A percentile compares a stretch with the other conserved stretches of the same genome.
phyloP scores from a whole-genome alignment of 2,888 invertebrate species.

The Galerucella calmariensis region DNA sequence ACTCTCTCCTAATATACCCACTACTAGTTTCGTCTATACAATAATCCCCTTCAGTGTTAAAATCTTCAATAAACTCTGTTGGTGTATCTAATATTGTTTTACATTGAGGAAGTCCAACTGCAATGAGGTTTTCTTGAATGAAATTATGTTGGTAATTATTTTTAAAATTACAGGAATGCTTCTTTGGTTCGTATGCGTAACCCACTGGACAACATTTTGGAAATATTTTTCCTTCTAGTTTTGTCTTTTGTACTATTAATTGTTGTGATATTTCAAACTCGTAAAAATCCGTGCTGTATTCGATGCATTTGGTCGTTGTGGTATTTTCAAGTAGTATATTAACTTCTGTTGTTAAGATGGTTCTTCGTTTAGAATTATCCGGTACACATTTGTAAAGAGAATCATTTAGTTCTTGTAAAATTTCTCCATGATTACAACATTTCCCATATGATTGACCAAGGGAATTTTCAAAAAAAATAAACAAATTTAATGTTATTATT shows the following conservation, averaged over 20 bases:
- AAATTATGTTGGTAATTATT: conserved; percentile 38
- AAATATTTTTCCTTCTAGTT: conserved; percentile 34
- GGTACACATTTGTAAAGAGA: conserved; percentile 14
- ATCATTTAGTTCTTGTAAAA: conserved; percentile 16
- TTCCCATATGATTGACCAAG: conserved; percentile 13
- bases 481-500: not conserved
- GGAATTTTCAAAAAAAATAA: not conserved
- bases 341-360: not conserved
- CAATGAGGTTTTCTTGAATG: conserved; percentile 47
- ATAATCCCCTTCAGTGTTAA: conserved; percentile 34
- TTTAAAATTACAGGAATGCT: conserved; percentile 49
- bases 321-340: conserved; percentile 9
- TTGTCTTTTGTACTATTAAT: conserved; percentile 14
- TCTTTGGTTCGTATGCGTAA: conserved; percentile 47
- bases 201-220: conserved; percentile 57
- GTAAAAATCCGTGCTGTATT: conserved; percentile 22
- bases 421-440: conserved; percentile 30
- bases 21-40: conserved; percentile 49
- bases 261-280: conserved; percentile 17
- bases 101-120: conserved; percentile 53
- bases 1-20: conserved; percentile 49
- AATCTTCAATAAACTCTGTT: conserved; percentile 22
- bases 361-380: conserved; percentile 4
- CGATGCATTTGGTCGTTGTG: conserved; percentile 3
- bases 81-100: conserved; percentile 49